A percentile compares a stretch with the other conserved stretches of the same genome.
Conservation (phyloP, 1,140 invertebrate species). For the Brachionus rubens region DNA sequence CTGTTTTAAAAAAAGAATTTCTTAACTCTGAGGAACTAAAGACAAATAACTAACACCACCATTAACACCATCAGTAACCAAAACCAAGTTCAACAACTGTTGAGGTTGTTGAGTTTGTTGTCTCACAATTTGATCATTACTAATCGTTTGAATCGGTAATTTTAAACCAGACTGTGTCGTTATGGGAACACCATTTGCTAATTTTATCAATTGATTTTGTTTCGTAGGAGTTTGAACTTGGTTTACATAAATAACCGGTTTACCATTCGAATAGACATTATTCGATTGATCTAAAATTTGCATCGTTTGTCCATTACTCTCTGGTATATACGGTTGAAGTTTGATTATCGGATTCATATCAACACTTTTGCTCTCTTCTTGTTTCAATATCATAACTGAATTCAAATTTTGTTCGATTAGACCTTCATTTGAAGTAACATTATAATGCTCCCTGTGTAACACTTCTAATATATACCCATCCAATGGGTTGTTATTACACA, state of each 20-base stretch:
- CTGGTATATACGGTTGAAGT: constrained; percentile 19
- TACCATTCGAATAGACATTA: neutral
- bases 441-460: constrained; percentile 20
- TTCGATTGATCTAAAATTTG: neutral
- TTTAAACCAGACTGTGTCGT: neutral
- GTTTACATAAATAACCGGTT: neutral
- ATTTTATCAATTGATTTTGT: constrained; percentile 19
- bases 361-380: neutral
- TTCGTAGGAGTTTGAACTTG: neutral
- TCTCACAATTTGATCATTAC: neutral
- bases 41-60: constrained; percentile 40
- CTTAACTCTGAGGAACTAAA: constrained; percentile 20
- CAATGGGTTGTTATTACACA: neutral
- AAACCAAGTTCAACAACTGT: constrained; percentile 31
- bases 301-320: neutral
- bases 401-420: constrained; percentile 25
- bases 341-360: constrained; percentile 24
- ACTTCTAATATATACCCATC: constrained; percentile 39
- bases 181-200: neutral
- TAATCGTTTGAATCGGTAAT: too few species aligned
- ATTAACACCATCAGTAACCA: constrained; percentile 44
- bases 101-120: constrained; percentile 31
- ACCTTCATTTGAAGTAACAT: constrained; percentile 4
- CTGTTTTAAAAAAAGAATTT: neutral
- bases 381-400: neutral